Evolutionary conservation across 1,140 invertebrate species (phyloP).

Genomic region (Stratiolaelaps scimitus): DNA sequence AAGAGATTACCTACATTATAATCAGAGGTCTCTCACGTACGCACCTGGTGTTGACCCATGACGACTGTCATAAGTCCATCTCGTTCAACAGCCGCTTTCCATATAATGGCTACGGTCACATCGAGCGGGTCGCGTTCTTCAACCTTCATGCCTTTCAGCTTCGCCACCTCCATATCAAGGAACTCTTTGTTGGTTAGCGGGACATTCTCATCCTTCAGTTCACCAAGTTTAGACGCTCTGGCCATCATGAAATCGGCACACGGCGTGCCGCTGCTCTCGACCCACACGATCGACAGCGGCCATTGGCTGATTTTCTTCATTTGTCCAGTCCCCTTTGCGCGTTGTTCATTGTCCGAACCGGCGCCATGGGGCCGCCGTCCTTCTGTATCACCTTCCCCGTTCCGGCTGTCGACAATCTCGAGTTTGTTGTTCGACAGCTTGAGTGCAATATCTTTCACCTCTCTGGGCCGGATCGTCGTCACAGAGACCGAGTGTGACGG

Average conservation of each 20-base stretch:
- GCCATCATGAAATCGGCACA: conserved; percentile 26
- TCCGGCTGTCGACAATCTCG: not conserved
- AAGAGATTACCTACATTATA: too few relatives aligned
- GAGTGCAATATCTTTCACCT: conserved; percentile 23
- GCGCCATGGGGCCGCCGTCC: too few relatives aligned
- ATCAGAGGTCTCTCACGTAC: too few relatives aligned
- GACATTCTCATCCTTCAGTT: conserved; percentile 13
- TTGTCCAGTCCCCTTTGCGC: not conserved
- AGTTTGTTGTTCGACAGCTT: conserved; percentile 19
- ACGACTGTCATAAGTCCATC: conserved; percentile 19
- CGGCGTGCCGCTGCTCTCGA: conserved; percentile 7
- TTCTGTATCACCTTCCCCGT: too few relatives aligned
- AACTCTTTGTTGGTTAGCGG: conserved; percentile 15
- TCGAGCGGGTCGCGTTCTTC: conserved; percentile 1
- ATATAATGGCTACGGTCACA: conserved; percentile 15
- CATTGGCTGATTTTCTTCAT: conserved; percentile 24
- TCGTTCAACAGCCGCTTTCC: conserved; percentile 24
- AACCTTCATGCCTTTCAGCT: not conserved
- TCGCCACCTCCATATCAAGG: conserved; percentile 20
- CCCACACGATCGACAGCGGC: conserved; percentile 20
- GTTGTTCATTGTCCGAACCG: not conserved
- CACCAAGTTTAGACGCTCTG: conserved; percentile 15
- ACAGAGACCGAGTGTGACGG: not conserved
- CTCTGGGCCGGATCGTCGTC: conserved; percentile 23
- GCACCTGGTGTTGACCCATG: conserved; percentile 20